Conservation (phyloP, 2,797 vertebrate species). For the Notolabrus celidotus region DNA sequence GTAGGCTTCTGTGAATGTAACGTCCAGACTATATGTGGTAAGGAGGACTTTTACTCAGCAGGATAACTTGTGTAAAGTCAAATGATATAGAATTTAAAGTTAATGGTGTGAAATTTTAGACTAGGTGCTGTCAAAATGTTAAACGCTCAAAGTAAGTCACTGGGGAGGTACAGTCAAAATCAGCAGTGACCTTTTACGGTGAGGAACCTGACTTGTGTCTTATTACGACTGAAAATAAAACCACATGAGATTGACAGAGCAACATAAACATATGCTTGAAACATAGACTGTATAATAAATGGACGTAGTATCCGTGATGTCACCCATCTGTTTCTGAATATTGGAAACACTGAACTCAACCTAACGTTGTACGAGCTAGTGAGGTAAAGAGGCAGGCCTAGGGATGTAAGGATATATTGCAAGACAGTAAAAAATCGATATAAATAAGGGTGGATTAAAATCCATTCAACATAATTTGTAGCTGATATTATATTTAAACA, state of each 20-base stretch:
- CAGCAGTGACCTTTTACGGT: neutral
- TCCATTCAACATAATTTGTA: too few relatives aligned
- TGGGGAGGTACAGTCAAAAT: neutral
- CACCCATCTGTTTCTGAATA: too few relatives aligned
- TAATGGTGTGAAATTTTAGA: conserved; percentile 18
- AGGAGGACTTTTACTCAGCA: conserved; percentile 28
- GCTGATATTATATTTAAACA: too few relatives aligned
- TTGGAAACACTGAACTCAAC: too few relatives aligned
- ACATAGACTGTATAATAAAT: too few relatives aligned
- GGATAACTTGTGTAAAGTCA: conserved; percentile 30
- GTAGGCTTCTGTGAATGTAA: conserved; percentile 25
- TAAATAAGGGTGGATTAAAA: too few relatives aligned
- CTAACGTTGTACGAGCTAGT: too few relatives aligned
- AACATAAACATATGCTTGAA: neutral
- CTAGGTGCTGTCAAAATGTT: conserved; percentile 13
- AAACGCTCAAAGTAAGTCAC: neutral
- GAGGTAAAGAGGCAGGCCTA: too few relatives aligned
- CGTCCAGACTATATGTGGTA: conserved; percentile 2
- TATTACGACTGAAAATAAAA: neutral
- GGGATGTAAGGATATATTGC: too few relatives aligned
- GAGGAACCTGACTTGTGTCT: neutral
- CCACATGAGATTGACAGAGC: neutral
- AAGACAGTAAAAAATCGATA: too few relatives aligned
- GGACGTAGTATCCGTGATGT: too few relatives aligned
- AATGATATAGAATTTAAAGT: conserved; percentile 18